These are phyloP conservation scores for Helobdella robusta DNA, from an alignment of 2,888 invertebrate species.

Conservation along the genomic window DNA sequence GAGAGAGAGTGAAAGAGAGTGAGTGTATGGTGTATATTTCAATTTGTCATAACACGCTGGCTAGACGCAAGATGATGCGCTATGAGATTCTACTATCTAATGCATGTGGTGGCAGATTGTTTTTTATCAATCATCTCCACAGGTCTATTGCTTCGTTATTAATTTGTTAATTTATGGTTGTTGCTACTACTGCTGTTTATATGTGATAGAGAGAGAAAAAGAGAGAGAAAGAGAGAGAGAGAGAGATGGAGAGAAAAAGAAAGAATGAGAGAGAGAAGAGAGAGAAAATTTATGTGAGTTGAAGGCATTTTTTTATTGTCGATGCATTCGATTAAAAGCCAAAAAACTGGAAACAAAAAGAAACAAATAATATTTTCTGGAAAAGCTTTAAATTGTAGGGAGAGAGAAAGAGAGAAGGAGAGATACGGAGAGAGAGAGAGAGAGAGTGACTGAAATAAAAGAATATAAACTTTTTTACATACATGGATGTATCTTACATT, in stretches of 20 bases:
- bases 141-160: no score
- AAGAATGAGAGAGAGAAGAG: not conserved
- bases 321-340: not conserved
- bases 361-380: no score
- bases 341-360: not conserved
- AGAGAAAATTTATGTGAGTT: conserved; percentile 2
- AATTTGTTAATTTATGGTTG: no score
- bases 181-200: no score
- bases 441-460: not conserved
- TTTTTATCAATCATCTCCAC: no score
- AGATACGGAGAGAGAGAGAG: not conserved
- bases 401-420: not conserved
- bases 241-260: not conserved
- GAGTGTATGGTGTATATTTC: not conserved
- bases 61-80: no score
- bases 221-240: not conserved
- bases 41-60: no score
- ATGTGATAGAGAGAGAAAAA: not conserved
- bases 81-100: no score
- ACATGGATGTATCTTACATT: no score
- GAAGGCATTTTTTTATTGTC: not conserved
- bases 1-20: conserved; percentile 4
- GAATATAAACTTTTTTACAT: not conserved
- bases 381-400: no score
- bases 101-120: no score